Base-by-base conservation (phyloP, 2,888 invertebrate genomes). In the Lasius platythorax region DNA sequence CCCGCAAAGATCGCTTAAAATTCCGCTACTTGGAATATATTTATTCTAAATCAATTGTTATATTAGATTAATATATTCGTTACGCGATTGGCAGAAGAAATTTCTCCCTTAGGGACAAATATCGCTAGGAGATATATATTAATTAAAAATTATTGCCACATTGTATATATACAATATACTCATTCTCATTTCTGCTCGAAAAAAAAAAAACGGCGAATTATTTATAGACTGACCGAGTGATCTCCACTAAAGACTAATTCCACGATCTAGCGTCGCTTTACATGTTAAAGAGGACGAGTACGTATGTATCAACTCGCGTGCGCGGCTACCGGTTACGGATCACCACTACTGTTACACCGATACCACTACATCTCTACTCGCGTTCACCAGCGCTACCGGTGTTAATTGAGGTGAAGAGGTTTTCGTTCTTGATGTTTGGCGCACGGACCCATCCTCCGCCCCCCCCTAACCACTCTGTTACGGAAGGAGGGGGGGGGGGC, bases 321-420 rank as follows among this genome's bases (percentile, higher is more conserved):
- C 56, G 18, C 72, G 58, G 12, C 73, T 79, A 43, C 28, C 74
- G 46, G 8, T 73, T 74, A 73, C 73, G n/a, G 33, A 58, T 72
- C 43, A 56, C 74, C 37, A 73, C 58, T n/a, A 78, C 37, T 18
- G 28, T 33, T n/a, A 23, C 2, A 23, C 2, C n/a, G 37, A 18
- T 53, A 70, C 37, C 53, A 68, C 76, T 76, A 74, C 74, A 3
- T 43, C 8, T 53, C 50, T 53, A 37, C 18, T 18, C 30, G 3
- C 58, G 40, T 72, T n/a, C 58, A 81, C 79, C 28, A 81, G n/a
- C 46, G 50, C 50, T 53, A 28, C 28, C 37, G 61, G 74, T 61
- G 61, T 73, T 78, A 73, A 81, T 81, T 81, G 74, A 81, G 61
- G 74, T 81, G 79, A 81, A 81, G 79, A 81, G 74, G 79, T 70